Conservation (phyloP, 2,888 invertebrate species). For the Eulithis prunata region DNA sequence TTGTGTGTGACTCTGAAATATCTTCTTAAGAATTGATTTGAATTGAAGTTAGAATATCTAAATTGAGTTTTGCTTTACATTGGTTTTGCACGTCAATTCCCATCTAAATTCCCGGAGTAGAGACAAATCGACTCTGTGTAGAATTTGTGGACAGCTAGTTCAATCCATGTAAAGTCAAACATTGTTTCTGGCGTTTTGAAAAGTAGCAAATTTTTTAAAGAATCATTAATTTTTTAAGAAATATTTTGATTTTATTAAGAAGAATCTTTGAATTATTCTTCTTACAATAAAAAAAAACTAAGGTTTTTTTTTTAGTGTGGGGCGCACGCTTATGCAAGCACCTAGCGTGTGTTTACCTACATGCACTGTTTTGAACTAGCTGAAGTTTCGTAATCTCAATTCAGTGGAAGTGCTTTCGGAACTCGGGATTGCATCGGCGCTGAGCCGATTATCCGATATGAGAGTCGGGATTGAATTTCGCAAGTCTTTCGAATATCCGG, state of each 20-base stretch:
- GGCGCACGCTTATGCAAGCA: too few relatives aligned
- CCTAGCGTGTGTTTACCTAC: too few relatives aligned
- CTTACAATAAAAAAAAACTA: too few relatives aligned
- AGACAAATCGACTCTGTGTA: slow-evolving; percentile 35
- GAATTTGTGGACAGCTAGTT: slow-evolving; percentile 5
- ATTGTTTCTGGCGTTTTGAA: too few relatives aligned
- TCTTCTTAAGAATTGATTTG: background rate
- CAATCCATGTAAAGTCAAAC: slow-evolving; percentile 1
- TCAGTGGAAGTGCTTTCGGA: slow-evolving; percentile 47
- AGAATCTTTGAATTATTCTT: too few relatives aligned
- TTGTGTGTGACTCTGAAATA: background rate
- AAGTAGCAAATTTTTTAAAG: too few relatives aligned
- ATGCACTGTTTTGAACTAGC: slow-evolving; percentile 31
- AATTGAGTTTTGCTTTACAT: background rate
- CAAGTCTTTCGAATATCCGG: slow-evolving; percentile 58
- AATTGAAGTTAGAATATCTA: background rate
- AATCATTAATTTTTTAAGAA: too few relatives aligned
- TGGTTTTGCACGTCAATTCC: slow-evolving; percentile 14
- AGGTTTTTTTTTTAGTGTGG: too few relatives aligned
- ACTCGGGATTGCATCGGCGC: slow-evolving; percentile 59
- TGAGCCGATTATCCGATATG: slow-evolving; percentile 73
- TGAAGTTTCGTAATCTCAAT: slow-evolving; percentile 24
- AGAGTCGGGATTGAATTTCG: slow-evolving; percentile 71
- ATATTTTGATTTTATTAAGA: too few relatives aligned
- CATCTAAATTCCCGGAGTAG: slow-evolving; percentile 30